Base-by-base conservation (phyloP, 2,888 invertebrate species). In the Cephus pygmeus region DNA sequence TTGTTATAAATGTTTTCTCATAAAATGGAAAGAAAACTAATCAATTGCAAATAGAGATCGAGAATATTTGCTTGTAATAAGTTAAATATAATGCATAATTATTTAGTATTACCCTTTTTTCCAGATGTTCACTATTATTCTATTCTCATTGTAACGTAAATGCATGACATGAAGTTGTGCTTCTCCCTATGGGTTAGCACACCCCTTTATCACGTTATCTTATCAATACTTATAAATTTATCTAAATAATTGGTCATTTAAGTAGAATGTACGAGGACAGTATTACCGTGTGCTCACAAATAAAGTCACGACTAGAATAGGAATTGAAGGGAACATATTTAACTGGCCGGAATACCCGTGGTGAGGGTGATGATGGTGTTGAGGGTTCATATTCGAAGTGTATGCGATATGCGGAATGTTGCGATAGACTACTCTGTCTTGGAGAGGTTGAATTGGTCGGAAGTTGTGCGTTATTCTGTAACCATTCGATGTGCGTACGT, bases 391-490 rank as follows among this genome's bases (percentile, higher is more conserved):
- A 23, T 56, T 23, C 40, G 40, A 56, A 56, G 92, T 93, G 77
- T 89, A 92, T 83, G 85, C 92, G 15, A 78, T 80, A 34, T 81
- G 77, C 81, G 92, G 93, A 2, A 93, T 90, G 81, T 95, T 95
- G 86, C 94, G 94, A 87, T 92, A 94, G 0, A 96, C 94, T 0
- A 92, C 91, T 83, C 97, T 93, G 85, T 95, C 95, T 40, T 96
- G 95, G 1, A 96, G 92, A 0, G 96, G 96, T 87, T 97, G 96
- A 56, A 96, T 94, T 0, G 97, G 97, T 23, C 97, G 94, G 90
- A 95, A 96, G 91, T 97, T 97, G 88, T 96, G 96, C 0, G 94
- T 95, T 81, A 97, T 92, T 83, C 87, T 89, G 9, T 93, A 93
- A 4, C 96, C 96, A 76, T 94, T 93, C 12, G 93, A 92, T 3